Evolutionary conservation across 92 coral and sea anemone species (phyloP).

Genomic region (Palythoa grandis): DNA sequence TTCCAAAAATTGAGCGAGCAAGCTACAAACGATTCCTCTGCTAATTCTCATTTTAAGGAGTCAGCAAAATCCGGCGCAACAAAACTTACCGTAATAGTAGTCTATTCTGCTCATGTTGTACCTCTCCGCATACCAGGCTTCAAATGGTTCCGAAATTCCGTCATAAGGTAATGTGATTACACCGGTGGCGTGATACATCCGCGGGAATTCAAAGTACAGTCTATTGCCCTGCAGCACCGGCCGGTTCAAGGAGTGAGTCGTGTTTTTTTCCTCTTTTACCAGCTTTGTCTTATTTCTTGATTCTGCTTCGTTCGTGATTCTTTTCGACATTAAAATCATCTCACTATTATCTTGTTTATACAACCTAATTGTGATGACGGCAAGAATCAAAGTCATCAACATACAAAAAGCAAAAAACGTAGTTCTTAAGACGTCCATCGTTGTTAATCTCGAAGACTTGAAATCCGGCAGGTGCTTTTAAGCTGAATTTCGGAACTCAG

Average conservation of each 20-base stretch:
- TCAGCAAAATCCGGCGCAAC: too few species aligned
- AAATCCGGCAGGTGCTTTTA: background rate
- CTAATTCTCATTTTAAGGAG: background rate
- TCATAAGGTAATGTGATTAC: constrained; percentile 58
- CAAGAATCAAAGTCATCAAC: constrained; percentile 22
- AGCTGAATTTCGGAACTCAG: background rate
- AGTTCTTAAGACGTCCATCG: constrained; percentile 3
- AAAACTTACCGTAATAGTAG: constrained; percentile 52
- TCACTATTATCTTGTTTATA: constrained; percentile 24
- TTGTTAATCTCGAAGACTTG: background rate
- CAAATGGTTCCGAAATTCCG: constrained; percentile 64
- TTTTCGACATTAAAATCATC: constrained; percentile 20
- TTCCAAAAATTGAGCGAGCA: too few species aligned
- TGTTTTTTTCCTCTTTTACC: background rate
- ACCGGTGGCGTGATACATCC: constrained; percentile 56
- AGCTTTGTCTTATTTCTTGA: constrained; percentile 1
- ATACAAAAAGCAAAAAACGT: constrained; percentile 29
- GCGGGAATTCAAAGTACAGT: constrained; percentile 39
- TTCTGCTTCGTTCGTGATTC: constrained; percentile 37
- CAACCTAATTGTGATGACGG: constrained; percentile 17
- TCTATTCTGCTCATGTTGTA: constrained; percentile 61
- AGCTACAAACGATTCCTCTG: background rate
- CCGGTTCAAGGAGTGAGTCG: background rate
- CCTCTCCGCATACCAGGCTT: constrained; percentile 56
- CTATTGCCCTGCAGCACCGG: background rate